Percentiles rank a stretch among this genome's conserved stretches.
Conservation (phyloP, 2,797 vertebrate genomes). For the Chelon labrosus region DNA sequence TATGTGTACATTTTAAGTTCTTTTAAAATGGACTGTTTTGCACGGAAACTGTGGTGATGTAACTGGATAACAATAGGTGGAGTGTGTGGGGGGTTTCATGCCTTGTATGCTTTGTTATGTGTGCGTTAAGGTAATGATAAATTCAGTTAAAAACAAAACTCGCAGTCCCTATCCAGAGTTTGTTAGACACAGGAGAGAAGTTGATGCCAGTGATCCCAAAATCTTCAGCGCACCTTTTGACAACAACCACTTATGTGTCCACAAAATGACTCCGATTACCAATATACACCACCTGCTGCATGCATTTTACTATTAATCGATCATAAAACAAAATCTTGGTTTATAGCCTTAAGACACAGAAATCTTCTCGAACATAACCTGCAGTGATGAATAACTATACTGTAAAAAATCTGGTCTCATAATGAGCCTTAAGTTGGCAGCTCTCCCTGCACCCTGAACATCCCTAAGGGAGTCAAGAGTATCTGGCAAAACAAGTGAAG, state of each 20-base stretch:
- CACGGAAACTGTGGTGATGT: conserved; percentile 1
- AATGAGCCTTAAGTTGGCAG: neutral
- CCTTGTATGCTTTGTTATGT: conserved; percentile 1
- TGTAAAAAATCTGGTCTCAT: neutral
- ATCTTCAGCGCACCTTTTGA: neutral
- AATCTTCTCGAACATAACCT: neutral
- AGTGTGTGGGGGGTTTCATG: neutral
- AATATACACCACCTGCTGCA: conserved; percentile 17
- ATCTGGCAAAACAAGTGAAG: conserved; percentile 29
- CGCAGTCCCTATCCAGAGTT: neutral
- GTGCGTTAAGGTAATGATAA: neutral
- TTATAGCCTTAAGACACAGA: neutral
- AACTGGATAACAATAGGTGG: neutral
- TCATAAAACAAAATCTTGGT: neutral
- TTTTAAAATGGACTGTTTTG: neutral
- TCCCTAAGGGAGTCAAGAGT: conserved; percentile 12
- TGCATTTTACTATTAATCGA: neutral
- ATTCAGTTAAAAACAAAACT: neutral
- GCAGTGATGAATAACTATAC: neutral
- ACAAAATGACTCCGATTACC: neutral
- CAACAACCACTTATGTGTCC: neutral
- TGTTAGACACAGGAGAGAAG: conserved; percentile 8
- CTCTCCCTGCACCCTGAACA: conserved; percentile 14
- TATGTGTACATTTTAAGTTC: neutral
- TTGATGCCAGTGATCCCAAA: neutral